Conservation (phyloP, 2,888 invertebrate genomes). For the Patella depressa region DNA sequence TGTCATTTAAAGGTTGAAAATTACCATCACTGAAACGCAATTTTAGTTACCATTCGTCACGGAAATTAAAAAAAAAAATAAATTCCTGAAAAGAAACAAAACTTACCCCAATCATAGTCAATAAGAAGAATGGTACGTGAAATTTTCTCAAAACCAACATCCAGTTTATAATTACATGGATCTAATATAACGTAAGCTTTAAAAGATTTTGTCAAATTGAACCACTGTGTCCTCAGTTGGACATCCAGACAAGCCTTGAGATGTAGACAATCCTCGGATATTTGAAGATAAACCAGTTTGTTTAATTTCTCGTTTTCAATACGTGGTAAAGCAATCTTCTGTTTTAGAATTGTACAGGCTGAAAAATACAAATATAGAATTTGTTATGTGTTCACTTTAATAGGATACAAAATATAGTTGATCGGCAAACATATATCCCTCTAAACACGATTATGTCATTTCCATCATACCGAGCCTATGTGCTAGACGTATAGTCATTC, state of each 20-base stretch:
- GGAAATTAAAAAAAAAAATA: background rate
- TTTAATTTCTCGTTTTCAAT: constrained; percentile 29
- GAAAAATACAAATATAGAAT: constrained; percentile 19
- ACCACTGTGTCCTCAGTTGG: constrained; percentile 26
- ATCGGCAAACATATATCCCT: too few relatives aligned
- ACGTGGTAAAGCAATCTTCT: constrained; percentile 31
- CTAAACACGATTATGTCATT: too few relatives aligned
- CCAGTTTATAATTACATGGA: constrained; percentile 40
- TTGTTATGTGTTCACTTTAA: background rate
- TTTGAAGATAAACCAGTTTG: constrained; percentile 40
- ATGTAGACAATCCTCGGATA: constrained; percentile 46
- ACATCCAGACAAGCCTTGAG: constrained; percentile 50
- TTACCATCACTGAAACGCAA: too few relatives aligned
- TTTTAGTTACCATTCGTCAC: background rate
- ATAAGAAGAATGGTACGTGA: constrained; percentile 33
- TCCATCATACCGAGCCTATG: too few relatives aligned
- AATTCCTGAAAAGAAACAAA: background rate
- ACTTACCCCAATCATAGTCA: constrained; percentile 46
- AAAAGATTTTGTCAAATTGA: constrained; percentile 34
- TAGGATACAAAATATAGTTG: background rate
- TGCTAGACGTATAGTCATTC: too few relatives aligned
- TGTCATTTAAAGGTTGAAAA: too few relatives aligned
- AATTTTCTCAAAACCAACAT: constrained; percentile 38
- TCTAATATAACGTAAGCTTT: constrained; percentile 45
- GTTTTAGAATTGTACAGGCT: constrained; percentile 31